Evolutionary conservation across 2,888 invertebrate species (phyloP).

Genomic region (Eristalis intricaria): DNA sequence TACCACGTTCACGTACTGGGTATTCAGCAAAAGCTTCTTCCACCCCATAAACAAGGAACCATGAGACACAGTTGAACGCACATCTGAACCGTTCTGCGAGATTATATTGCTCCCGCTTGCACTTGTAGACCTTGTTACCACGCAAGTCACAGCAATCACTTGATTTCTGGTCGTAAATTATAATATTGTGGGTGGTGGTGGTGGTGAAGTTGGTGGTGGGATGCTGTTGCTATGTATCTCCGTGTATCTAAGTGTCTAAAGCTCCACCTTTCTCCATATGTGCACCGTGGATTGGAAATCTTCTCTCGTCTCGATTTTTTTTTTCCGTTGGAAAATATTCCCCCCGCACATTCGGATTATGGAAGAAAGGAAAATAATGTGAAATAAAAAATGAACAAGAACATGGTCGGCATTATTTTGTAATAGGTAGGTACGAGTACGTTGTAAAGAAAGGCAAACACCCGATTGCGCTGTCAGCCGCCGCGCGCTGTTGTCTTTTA

Average conservation of each 20-base stretch:
- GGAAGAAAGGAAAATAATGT: background rate
- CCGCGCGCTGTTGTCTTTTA: constrained; percentile 48
- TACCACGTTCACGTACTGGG: constrained; percentile 12
- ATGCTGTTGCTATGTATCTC: constrained; percentile 62
- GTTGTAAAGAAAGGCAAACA: constrained; percentile 22
- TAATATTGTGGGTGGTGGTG: constrained; percentile 55
- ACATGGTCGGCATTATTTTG: constrained; percentile 52
- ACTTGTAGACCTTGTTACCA: constrained; percentile 56
- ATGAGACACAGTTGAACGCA: background rate
- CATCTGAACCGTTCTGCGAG: constrained; percentile 44
- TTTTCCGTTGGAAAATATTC: constrained; percentile 42
- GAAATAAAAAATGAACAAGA: constrained; percentile 27
- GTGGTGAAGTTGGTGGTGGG: constrained; percentile 48
- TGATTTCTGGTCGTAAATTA: constrained; percentile 68
- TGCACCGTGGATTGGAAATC: constrained; percentile 60
- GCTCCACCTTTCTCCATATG: constrained; percentile 71
- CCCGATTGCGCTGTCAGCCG: constrained; percentile 56
- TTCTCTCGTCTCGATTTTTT: constrained; percentile 33
- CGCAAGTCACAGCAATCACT: constrained; percentile 68
- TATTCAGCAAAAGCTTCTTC: constrained; percentile 33
- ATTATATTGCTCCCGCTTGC: constrained; percentile 61
- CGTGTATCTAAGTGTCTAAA: constrained; percentile 47
- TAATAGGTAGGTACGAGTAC: constrained; percentile 3
- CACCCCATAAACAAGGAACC: constrained; percentile 19
- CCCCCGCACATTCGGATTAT: constrained; percentile 46